These are phyloP conservation scores for Ctenochaetus hawaiiensis DNA, from an alignment of 2,797 vertebrate genomes.

Conservation along the genomic window DNA sequence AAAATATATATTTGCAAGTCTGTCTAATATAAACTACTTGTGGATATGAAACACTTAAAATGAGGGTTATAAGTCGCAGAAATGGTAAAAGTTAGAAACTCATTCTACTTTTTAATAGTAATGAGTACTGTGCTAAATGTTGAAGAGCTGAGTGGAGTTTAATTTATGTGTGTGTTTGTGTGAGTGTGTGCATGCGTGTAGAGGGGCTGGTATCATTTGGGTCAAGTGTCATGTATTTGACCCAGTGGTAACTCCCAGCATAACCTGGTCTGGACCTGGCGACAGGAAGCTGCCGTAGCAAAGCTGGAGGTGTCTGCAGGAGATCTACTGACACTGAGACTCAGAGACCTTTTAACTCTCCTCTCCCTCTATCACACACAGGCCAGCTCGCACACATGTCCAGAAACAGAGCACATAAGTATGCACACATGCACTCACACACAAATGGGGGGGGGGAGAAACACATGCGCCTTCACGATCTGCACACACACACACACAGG, in stretches of 20 bases:
- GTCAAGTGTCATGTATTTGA: constrained; percentile 65
- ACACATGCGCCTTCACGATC: constrained; percentile 39
- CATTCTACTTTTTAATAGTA: background rate
- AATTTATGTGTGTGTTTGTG: background rate
- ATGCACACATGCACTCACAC: constrained; percentile 5
- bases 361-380: constrained; percentile 58
- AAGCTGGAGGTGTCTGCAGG: constrained; percentile 66
- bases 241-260: constrained; percentile 62
- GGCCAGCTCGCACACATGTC: constrained; percentile 53
- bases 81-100: background rate
- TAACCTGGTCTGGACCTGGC: constrained; percentile 67
- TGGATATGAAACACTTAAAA: constrained; percentile 4
- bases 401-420: constrained; percentile 51
- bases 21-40: background rate
- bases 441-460: background rate
- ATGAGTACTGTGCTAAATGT: background rate
- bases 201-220: constrained; percentile 30
- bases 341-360: constrained; percentile 72
- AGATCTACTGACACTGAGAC: constrained; percentile 72
- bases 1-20: background rate
- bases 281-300: constrained; percentile 76
- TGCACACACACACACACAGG: constrained; percentile 45
- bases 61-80: background rate
- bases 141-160: background rate
- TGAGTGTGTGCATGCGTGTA: constrained; percentile 1